Evolutionary conservation across 2,888 invertebrate genomes (phyloP).

Genomic region (Cosmia pyralina): DNA sequence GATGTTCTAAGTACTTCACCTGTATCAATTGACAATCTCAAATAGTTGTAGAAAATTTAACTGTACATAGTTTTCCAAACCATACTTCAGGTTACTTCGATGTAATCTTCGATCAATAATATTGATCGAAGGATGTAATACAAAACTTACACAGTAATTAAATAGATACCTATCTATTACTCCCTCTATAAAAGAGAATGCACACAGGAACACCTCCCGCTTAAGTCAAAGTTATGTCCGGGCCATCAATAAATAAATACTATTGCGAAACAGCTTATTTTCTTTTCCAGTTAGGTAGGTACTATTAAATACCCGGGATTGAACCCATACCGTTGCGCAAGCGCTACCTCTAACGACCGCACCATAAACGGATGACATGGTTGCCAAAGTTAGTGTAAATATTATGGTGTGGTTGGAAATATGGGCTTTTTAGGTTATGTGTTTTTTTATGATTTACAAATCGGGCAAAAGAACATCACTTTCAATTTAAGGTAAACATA

Average conservation of each 20-base stretch:
- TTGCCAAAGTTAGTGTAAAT: slow-evolving; percentile 40
- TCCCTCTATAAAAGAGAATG: too few species aligned
- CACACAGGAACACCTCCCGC: slow-evolving; percentile 12
- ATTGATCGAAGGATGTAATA: too few species aligned
- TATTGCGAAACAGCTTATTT: slow-evolving; percentile 60
- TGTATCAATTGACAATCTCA: too few species aligned
- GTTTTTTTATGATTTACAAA: neutral
- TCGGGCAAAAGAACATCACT: too few species aligned
- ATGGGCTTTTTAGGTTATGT: slow-evolving; percentile 1
- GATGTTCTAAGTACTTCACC: too few species aligned
- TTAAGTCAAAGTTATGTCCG: slow-evolving; percentile 9
- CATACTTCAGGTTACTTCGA: too few species aligned
- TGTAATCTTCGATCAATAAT: too few species aligned
- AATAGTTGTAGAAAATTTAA: too few species aligned
- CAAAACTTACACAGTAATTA: too few species aligned
- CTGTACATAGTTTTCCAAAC: too few species aligned
- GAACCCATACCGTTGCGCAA: slow-evolving; percentile 62
- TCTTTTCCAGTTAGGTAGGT: slow-evolving; percentile 32
- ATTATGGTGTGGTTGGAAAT: slow-evolving; percentile 21
- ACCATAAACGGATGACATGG: slow-evolving; percentile 57
- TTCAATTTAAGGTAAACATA: too few species aligned
- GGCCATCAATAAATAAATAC: slow-evolving; percentile 51
- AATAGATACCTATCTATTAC: too few species aligned
- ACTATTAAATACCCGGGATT: slow-evolving; percentile 49
- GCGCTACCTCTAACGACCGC: slow-evolving; percentile 45